These are phyloP conservation scores for Hydriomena furcata DNA, from an alignment of 2,888 invertebrate genomes.

Conservation along the genomic window DNA sequence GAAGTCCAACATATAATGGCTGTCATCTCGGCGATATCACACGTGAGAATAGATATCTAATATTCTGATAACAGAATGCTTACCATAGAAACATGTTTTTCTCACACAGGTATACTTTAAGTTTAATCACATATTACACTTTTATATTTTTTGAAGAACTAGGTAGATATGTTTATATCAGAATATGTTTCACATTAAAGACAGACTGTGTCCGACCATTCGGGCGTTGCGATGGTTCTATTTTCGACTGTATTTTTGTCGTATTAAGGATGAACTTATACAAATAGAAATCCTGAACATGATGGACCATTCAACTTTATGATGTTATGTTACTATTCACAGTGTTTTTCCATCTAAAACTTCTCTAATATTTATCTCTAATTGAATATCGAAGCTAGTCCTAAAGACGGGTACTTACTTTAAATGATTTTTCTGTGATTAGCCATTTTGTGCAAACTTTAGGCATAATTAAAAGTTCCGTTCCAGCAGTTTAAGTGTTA, in stretches of 20 bases:
- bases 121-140: conserved; percentile 11
- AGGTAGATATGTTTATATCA: conserved; percentile 23
- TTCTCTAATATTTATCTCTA: conserved; percentile 24
- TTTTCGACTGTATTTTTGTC: conserved; percentile 19
- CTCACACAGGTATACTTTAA: neutral
- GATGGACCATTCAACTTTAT: conserved; percentile 30
- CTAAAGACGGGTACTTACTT: conserved; percentile 10
- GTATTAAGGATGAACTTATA: conserved; percentile 7
- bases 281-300: conserved; percentile 15
- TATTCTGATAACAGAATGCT: conserved; percentile 8
- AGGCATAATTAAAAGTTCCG: conserved; percentile 29
- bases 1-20: conserved; percentile 39
- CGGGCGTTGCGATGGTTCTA: conserved; percentile 8
- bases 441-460: conserved; percentile 11
- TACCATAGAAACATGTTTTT: conserved; percentile 6
- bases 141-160: conserved; percentile 24
- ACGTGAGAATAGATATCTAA: conserved; percentile 15
- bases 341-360: conserved; percentile 28
- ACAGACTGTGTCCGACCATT: conserved; percentile 18
- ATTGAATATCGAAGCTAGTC: conserved; percentile 24
- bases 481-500: conserved; percentile 21
- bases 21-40: conserved; percentile 25
- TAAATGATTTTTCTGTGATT: conserved; percentile 10
- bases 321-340: conserved; percentile 23
- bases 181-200: conserved; percentile 26